phyloP scores from a whole-genome alignment of 2,113 vertebrate genomes.

The Pachycephala philippinensis region DNA sequence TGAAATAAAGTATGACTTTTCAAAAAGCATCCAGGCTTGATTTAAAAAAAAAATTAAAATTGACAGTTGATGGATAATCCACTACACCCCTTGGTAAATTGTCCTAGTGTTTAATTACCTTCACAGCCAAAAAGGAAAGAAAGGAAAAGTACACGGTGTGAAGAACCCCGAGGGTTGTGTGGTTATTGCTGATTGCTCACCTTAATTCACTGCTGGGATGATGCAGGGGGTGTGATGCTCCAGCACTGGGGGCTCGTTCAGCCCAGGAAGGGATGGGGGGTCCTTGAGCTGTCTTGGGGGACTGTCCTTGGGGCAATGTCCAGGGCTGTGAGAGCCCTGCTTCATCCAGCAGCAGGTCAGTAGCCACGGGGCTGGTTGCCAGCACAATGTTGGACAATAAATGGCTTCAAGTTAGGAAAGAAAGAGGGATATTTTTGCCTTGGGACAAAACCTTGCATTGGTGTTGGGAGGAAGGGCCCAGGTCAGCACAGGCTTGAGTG shows the following conservation, averaged over 20 bases:
- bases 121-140: background rate
- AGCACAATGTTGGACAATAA: accelerated
- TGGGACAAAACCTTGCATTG: accelerated
- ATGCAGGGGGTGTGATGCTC: background rate
- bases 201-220: accelerated
- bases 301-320: accelerated
- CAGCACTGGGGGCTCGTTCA: accelerated
- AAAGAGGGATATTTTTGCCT: background rate
- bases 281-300: too few relatives aligned
- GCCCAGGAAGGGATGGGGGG: accelerated
- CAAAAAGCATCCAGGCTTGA: background rate
- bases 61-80: slow-evolving; percentile 42
- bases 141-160: background rate
- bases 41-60: background rate
- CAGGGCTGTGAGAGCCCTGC: accelerated
- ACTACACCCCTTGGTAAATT: background rate
- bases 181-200: background rate
- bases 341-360: background rate
- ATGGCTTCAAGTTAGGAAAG: background rate
- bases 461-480: background rate
- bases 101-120: slow-evolving; percentile 43
- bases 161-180: background rate
- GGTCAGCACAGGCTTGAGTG: accelerated
- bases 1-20: background rate
- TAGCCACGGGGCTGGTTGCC: background rate